Evolutionary conservation across 2,797 vertebrate species (phyloP).

Genomic region (Oryzias sinensis): DNA sequence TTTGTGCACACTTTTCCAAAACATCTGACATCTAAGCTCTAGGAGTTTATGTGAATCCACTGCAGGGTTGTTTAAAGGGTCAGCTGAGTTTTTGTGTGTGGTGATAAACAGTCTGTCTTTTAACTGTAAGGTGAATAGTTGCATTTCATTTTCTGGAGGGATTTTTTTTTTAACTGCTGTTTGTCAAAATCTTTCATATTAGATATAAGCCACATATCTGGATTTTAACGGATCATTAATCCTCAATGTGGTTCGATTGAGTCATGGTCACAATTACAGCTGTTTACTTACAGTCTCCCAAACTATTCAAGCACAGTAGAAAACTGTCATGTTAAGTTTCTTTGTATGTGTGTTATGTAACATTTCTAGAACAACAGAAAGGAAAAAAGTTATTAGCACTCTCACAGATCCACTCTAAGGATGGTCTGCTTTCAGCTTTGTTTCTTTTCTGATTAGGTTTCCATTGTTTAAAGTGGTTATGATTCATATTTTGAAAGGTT

Average conservation of each 20-base stretch:
- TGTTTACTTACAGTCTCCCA: conserved; percentile 32
- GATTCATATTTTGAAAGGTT: too few species aligned
- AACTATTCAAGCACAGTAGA: conserved; percentile 18
- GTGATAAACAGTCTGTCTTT: conserved; percentile 13
- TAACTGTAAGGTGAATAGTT: conserved; percentile 20
- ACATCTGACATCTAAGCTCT: conserved; percentile 26
- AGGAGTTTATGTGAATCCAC: conserved; percentile 14
- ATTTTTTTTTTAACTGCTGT: conserved; percentile 16
- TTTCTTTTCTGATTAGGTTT: too few species aligned
- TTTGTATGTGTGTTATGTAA: too few species aligned
- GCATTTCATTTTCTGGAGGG: conserved; percentile 24
- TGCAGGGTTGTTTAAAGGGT: conserved; percentile 18
- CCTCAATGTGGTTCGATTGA: conserved; percentile 44
- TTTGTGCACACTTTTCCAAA: conserved; percentile 30
- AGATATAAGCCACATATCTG: conserved; percentile 27
- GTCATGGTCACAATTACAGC: conserved; percentile 41
- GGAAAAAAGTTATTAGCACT: too few species aligned
- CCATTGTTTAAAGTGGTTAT: too few species aligned
- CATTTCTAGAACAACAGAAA: too few species aligned
- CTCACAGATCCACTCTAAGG: too few species aligned
- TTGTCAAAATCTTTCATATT: conserved; percentile 26
- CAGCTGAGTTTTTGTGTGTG: conserved; percentile 4
- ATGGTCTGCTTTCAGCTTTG: too few species aligned
- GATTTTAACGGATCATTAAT: conserved; percentile 33
- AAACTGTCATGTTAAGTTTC: too few species aligned